Evolutionary conservation across 2,797 vertebrate genomes (phyloP), one percentile per base, ranked within the genome.

Genomic region (Bucorvus abyssinicus): DNA sequence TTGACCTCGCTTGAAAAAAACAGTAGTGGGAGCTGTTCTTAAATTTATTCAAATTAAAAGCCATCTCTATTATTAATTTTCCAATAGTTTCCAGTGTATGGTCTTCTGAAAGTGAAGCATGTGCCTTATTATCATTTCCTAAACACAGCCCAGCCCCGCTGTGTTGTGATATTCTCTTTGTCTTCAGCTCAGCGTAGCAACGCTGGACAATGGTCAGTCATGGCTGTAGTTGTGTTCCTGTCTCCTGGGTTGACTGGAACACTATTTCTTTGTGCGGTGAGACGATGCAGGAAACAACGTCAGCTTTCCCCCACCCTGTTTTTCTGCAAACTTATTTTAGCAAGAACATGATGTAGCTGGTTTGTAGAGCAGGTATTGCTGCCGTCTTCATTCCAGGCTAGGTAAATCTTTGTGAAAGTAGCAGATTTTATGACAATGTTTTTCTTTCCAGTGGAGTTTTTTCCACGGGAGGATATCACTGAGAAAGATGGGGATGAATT

Each of bases 201-300:
- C 71, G 4, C 32, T 42, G 78, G 14, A 6, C 17, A 18, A 17
- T 4, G 8, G 20, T 24, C 50, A 40, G 81, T 49, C 47, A 12
- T 44, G 78, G 32, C 79, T 82, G 69, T 2, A 29, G 34, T 73
- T 42, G 3, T 73, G 47, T 67, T 85, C 38, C 59, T 63, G 16
- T 44, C 63, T 27, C 83, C 73, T 3, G 0, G 16, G 9, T 52
- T 17, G 85, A 30, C 30, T 32, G 67, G 50, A 50, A 92, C 65
- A 70, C 74, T 79, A 32, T 47, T 70, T n/a, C 80, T 95, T 94
- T 96, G 92, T 95, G 59, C 81, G 80, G 22, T 15, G 38, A 63
- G 36, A 94, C 90, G 92, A 89, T 84, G 84, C 63, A 57, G 67
- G 65, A 59, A 68, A 65, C 34, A 69, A 32, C 9, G 30, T 55